Evolutionary conservation across 30 jellyfish, hydroid and myxozoan genomes (phyloP), one percentile per base, ranked within the genome.

Genomic region (Chrysaora quinquecirrha): DNA sequence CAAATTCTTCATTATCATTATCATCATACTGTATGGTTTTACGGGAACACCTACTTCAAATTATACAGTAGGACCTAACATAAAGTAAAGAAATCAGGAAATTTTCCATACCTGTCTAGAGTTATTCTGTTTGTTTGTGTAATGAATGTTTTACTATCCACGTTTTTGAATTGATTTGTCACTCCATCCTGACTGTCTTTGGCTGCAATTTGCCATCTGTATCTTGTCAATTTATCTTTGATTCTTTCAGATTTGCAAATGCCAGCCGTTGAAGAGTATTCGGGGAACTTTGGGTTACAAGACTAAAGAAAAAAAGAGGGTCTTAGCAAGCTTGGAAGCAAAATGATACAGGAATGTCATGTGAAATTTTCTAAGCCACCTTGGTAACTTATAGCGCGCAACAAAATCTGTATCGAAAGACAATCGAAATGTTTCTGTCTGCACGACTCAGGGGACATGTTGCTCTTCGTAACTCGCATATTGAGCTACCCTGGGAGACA

Each of bases 31-130:
- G n/a, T n/a, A n/a, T n/a, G n/a, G n/a, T n/a, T n/a, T n/a, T n/a
- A n/a, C n/a, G n/a, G n/a, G n/a, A n/a, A n/a, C n/a, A n/a, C n/a
- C n/a, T n/a, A n/a, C n/a, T n/a, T n/a, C n/a, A n/a, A n/a, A n/a
- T n/a, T n/a, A n/a, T n/a, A n/a, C n/a, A n/a, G n/a, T n/a, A n/a
- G n/a, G n/a, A n/a, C n/a, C n/a, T n/a, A n/a, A n/a, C n/a, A n/a
- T n/a, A n/a, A n/a, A n/a, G n/a, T n/a, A n/a, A n/a, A n/a, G n/a
- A n/a, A n/a, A n/a, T n/a, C n/a, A n/a, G n/a, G n/a, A n/a, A n/a
- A n/a, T n/a, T n/a, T n/a, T n/a, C n/a, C 87, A 31, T 77, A 85
- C 98, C 98, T 91, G 89, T 94, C 99, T 27, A 94, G 89, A 1
- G 99, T 94, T 34, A 87, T 82, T 70, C 71, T 48, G 83, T 76